Conservation (phyloP, 2,797 vertebrate species). For the Meriones psammophilus region DNA sequence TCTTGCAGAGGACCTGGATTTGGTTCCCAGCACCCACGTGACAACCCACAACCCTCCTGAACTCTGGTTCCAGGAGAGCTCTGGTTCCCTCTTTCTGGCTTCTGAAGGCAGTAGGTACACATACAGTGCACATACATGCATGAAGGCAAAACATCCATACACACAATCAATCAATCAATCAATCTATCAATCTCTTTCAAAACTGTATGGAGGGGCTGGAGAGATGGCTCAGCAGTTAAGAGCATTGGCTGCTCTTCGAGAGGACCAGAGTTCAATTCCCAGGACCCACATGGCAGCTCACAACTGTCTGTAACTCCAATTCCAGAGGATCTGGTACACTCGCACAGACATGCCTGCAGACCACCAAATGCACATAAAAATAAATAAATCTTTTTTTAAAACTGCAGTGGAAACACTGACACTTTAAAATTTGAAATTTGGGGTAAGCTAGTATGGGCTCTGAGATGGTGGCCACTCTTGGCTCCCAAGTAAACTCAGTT, state of each 20-base stretch:
- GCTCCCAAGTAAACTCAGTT: neutral
- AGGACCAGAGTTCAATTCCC: too few relatives aligned
- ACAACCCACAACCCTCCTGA: neutral
- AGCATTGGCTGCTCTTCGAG: too few relatives aligned
- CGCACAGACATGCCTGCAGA: neutral
- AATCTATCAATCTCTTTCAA: neutral
- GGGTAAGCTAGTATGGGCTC: neutral
- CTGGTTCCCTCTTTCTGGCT: neutral
- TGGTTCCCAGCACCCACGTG: neutral
- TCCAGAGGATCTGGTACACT: too few relatives aligned
- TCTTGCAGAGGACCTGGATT: neutral
- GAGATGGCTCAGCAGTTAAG: too few relatives aligned
- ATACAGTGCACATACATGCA: neutral
- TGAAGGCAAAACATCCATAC: neutral
- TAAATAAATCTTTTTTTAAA: neutral
- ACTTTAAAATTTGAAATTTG: neutral
- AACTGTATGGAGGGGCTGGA: neutral
- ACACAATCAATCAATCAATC: too few relatives aligned
- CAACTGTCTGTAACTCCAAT: too few relatives aligned
- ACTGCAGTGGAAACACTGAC: neutral
- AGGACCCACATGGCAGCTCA: too few relatives aligned
- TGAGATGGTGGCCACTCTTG: neutral
- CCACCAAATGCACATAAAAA: too few relatives aligned
- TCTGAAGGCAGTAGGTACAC: neutral
- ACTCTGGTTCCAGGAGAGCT: neutral